A percentile compares a stretch with the other conserved stretches of the same genome.
These are phyloP conservation scores for Herminia tarsipennalis DNA, from an alignment of 2,888 invertebrate genomes.

Conservation along the genomic window DNA sequence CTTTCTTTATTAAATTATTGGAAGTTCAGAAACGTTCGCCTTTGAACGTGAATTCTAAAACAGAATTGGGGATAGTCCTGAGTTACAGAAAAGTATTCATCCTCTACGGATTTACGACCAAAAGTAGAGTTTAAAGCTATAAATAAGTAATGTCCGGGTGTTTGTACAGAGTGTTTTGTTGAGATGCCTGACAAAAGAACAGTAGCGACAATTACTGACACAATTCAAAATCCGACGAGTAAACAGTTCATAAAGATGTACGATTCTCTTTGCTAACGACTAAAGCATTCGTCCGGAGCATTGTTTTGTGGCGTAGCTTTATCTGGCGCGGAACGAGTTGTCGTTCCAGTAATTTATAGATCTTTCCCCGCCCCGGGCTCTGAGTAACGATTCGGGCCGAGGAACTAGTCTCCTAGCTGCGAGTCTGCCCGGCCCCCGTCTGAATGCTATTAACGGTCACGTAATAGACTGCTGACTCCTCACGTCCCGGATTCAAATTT, in stretches of 20 bases:
- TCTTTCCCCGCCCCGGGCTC: conserved; percentile 77
- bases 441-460: conserved; percentile 79
- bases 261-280: conserved; percentile 73
- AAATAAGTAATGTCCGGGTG: conserved; percentile 40
- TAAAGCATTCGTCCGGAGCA: conserved; percentile 75
- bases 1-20: conserved; percentile 86
- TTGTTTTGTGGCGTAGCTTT: conserved; percentile 83
- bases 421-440: conserved; percentile 50
- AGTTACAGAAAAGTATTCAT: conserved; percentile 67
- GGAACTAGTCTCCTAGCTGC: conserved; percentile 57
- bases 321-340: conserved; percentile 82
- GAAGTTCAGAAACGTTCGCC: conserved; percentile 82
- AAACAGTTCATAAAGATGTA: conserved; percentile 79
- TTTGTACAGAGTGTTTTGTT: conserved; percentile 27
- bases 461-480: conserved; percentile 74
- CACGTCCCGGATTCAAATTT: conserved; percentile 78
- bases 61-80: conserved; percentile 73
- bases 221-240: conserved; percentile 64
- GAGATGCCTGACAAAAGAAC: conserved; percentile 52
- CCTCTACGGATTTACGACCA: conserved; percentile 42
- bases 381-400: conserved; percentile 67
- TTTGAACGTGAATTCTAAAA: conserved; percentile 78
- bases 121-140: conserved; percentile 41
- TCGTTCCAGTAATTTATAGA: conserved; percentile 83
- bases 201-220: conserved; percentile 53